Base-by-base conservation (phyloP, 2,797 vertebrate species). In the Amphiprion clarkii region DNA sequence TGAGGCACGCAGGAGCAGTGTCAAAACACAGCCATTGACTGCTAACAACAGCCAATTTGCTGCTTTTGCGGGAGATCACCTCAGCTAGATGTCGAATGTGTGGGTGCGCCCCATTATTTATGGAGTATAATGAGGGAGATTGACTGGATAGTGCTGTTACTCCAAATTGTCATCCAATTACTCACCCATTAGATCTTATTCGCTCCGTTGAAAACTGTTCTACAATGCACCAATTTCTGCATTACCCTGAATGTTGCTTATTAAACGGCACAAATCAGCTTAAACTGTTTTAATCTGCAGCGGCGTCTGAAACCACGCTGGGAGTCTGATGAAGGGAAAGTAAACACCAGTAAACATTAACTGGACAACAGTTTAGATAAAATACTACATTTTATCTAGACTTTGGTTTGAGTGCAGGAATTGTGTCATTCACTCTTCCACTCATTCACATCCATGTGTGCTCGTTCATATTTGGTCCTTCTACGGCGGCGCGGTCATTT, bases 11-110 rank as follows among this genome's bases (percentile, higher is more conserved):
- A 79, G 87, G 81, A 84, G 82, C 72, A 80, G 86, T 91, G 90
- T 92, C 92, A 92, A 93, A 93, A 93, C 89, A 91, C 86, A 78
- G 76, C 87, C 89, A 90, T 88, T 88, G 89, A 92, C 87, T 80
- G 87, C 78, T 81, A 89, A 91, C 89, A 90, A 82, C 85, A 84
- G 89, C 81, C 90, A 90, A 88, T 91, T 93, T 87, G 79, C 81
- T 80, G 87, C 89, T 91, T 88, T 83, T 83, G 83, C 79, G 33
- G 66, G 82, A 89, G 85, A 88, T 89, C 85, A 88, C 89, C 90
- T 88, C 79, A 66, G 85, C 79, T 62, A 82, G 69, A 88, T 76
- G 87, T 89, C 51, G 59, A 84, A 81, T 73, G 86, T 88, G 86
- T 92, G 75, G 88, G 82, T 71, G 84, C 14, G 64, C 71, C 83